phyloP scores from a whole-genome alignment of 2,113 vertebrate species.

The Amphiprion percula region DNA sequence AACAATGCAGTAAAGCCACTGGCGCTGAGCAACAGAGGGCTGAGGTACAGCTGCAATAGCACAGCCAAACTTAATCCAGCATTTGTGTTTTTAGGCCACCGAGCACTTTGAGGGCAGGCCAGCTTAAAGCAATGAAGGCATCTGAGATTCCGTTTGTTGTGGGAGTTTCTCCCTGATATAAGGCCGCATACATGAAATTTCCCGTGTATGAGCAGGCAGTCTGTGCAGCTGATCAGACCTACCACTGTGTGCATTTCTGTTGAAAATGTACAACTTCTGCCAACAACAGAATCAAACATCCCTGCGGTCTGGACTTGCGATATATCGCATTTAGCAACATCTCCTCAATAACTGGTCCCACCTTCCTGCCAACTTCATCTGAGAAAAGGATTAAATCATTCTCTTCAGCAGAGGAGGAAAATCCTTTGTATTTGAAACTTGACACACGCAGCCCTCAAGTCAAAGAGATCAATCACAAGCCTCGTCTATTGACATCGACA shows the following conservation, averaged over 20 bases:
- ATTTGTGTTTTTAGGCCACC: constrained; percentile 67
- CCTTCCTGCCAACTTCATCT: not conserved
- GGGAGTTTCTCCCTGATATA: not conserved
- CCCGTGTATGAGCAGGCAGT: no score
- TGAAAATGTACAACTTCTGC: no score
- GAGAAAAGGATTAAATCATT: not conserved
- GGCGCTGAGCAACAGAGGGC: not conserved
- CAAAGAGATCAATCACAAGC: not conserved
- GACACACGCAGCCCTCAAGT: not conserved
- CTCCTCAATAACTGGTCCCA: not conserved
- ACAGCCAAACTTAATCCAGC: constrained; percentile 65
- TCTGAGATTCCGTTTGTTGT: not conserved
- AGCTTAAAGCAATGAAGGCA: constrained; percentile 34
- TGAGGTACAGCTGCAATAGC: constrained; percentile 47
- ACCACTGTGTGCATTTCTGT: no score
- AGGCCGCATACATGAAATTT: no score
- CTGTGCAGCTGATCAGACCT: no score
- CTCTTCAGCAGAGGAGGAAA: not conserved
- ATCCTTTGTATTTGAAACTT: not conserved
- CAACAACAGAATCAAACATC: no score
- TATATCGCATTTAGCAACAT: not conserved
- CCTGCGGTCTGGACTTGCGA: no score
- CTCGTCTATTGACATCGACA: not conserved
- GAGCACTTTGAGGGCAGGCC: constrained; percentile 19
- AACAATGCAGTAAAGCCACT: constrained; percentile 1